These are phyloP conservation scores for Hephaestus fuliginosus DNA, from an alignment of 2,797 vertebrate genomes.

Conservation along the genomic window DNA sequence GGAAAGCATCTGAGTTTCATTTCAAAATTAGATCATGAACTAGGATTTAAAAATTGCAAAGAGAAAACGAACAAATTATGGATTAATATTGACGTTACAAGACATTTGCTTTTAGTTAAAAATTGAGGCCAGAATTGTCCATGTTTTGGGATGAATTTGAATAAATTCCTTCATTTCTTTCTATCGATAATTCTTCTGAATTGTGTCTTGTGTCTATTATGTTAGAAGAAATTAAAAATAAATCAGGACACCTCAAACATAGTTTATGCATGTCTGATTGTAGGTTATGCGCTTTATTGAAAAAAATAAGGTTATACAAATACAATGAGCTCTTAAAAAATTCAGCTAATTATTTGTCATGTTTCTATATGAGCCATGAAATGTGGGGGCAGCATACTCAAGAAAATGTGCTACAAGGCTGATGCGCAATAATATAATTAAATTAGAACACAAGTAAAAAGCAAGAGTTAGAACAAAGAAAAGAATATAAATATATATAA, in stretches of 20 bases:
- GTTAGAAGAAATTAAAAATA: background rate
- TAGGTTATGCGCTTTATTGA: background rate
- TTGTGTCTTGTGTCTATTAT: background rate
- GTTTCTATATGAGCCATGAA: background rate
- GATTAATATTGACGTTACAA: background rate
- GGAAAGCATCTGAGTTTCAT: background rate
- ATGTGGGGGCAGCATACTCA: background rate
- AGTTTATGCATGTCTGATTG: background rate
- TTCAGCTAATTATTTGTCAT: background rate
- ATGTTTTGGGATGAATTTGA: background rate
- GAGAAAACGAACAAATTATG: background rate
- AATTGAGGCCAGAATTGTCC: background rate
- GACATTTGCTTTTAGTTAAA: conserved; percentile 6
- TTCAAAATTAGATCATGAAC: background rate
- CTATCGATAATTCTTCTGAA: background rate
- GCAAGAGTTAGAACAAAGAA: background rate
- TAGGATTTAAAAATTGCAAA: background rate
- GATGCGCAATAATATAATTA: background rate
- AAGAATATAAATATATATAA: background rate
- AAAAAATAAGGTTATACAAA: background rate
- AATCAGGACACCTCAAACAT: background rate
- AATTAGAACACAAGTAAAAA: background rate
- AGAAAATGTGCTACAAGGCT: background rate
- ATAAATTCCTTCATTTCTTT: background rate
- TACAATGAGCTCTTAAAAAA: background rate